Conservation (phyloP, 2,888 invertebrate species). For the Sinohyriopsis cumingii region DNA sequence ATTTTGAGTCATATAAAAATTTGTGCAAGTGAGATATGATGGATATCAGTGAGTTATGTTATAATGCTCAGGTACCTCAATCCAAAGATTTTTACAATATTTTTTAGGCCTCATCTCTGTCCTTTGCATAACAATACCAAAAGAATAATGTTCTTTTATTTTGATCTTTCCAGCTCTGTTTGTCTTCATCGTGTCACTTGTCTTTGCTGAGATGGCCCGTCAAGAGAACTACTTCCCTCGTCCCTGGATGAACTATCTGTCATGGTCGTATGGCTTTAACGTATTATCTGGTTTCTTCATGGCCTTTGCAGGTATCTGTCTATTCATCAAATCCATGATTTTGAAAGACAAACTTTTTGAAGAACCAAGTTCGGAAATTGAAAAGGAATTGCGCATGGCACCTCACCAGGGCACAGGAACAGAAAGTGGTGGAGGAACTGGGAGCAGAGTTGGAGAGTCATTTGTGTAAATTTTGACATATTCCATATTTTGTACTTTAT, state of each 20-base stretch:
- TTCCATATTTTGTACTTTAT: too few species aligned
- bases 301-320: slow-evolving; percentile 64
- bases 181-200: slow-evolving; percentile 66
- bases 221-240: slow-evolving; percentile 95
- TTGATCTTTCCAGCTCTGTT: slow-evolving; percentile 48
- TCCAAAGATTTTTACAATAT: too few species aligned
- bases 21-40: too few species aligned
- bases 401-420: slow-evolving; percentile 8
- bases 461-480: slow-evolving; percentile 12
- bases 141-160: background rate
- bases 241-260: slow-evolving; percentile 95
- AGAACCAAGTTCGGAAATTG: slow-evolving; percentile 11
- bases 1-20: too few species aligned
- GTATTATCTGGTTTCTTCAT: slow-evolving; percentile 78
- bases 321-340: slow-evolving; percentile 56
- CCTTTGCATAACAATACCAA: too few species aligned
- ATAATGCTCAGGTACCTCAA: too few species aligned
- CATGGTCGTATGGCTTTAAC: slow-evolving; percentile 94
- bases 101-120: too few species aligned
- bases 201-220: slow-evolving; percentile 90
- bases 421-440: slow-evolving; percentile 15
- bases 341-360: slow-evolving; percentile 37
- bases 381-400: slow-evolving; percentile 7
- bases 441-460: slow-evolving; percentile 21
- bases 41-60: too few species aligned